Evolutionary conservation across 2,113 vertebrate genomes (phyloP).

Genomic region (Leptobrachium leishanense): DNA sequence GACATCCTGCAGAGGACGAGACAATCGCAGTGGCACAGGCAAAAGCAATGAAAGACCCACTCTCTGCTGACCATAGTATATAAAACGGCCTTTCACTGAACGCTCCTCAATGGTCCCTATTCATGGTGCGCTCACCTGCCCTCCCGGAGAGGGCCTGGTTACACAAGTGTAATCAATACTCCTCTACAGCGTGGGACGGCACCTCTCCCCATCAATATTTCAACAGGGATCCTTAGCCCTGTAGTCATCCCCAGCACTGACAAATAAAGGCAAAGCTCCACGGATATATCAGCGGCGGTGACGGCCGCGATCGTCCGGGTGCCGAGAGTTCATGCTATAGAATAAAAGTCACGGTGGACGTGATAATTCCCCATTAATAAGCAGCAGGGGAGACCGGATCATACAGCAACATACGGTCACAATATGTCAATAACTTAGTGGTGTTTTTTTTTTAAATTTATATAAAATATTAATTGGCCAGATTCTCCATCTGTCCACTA

Average conservation of each 20-base stretch:
- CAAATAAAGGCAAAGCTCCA: neutral
- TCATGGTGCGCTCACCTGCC: constrained; percentile 60
- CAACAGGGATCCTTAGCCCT: constrained; percentile 54
- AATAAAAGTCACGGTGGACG: neutral
- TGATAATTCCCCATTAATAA: neutral
- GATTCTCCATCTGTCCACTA: neutral
- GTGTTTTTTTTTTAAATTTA: constrained; percentile 19
- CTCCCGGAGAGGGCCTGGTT: constrained; percentile 58
- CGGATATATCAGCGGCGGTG: too few relatives aligned
- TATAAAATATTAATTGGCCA: neutral
- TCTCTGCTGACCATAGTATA: constrained; percentile 84
- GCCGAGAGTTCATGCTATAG: neutral
- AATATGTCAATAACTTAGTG: too few relatives aligned
- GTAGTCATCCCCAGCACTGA: constrained; percentile 40
- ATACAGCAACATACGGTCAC: too few relatives aligned
- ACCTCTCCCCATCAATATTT: constrained; percentile 69
- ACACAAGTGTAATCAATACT: constrained; percentile 76
- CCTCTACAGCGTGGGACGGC: constrained; percentile 55
- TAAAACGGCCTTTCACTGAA: constrained; percentile 51
- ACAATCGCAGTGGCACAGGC: constrained; percentile 86
- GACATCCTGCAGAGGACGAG: constrained; percentile 88
- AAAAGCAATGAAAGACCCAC: constrained; percentile 92
- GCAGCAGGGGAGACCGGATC: neutral
- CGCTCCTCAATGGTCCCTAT: constrained; percentile 43
- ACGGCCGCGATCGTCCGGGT: too few relatives aligned